Conservation (phyloP, 2,888 invertebrate genomes). For the Liopterus haemorrhoidalis region DNA sequence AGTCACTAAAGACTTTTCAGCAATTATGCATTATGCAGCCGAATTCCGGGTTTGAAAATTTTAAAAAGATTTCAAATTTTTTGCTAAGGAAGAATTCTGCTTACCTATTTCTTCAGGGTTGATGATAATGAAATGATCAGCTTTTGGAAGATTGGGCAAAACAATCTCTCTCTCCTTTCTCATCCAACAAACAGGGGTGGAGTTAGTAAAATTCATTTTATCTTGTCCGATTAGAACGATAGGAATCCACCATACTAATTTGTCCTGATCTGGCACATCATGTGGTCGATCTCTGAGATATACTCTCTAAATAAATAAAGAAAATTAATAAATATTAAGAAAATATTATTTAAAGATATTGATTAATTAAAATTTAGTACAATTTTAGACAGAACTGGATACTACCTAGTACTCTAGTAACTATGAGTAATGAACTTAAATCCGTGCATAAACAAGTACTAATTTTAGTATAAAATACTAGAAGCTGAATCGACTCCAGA, state of each 20-base stretch:
- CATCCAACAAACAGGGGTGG: constrained; percentile 60
- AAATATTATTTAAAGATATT: no score
- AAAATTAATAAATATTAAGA: constrained; percentile 4
- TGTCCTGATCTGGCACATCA: constrained; percentile 63
- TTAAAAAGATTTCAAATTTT: no score
- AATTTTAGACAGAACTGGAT: no score
- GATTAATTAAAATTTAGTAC: no score
- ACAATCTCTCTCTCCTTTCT: constrained; percentile 51
- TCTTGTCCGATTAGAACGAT: constrained; percentile 57
- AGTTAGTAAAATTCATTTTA: constrained; percentile 54
- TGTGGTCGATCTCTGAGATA: constrained; percentile 68
- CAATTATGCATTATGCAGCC: not conserved
- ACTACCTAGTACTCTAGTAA: no score
- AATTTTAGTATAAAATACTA: no score
- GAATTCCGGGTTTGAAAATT: not conserved
- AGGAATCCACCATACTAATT: constrained; percentile 71
- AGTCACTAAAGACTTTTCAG: not conserved
- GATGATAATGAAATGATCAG: constrained; percentile 65
- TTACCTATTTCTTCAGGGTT: constrained; percentile 80
- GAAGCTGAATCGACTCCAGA: no score
- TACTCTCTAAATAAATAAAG: constrained; percentile 51
- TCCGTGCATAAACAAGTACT: no score
- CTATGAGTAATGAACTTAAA: no score
- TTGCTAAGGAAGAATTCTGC: constrained; percentile 28
- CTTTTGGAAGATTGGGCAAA: constrained; percentile 51